Percentiles rank a stretch among this genome's conserved stretches.
phyloP scores from a whole-genome alignment of 2,113 vertebrate genomes.

The Platysternon megacephalum region DNA sequence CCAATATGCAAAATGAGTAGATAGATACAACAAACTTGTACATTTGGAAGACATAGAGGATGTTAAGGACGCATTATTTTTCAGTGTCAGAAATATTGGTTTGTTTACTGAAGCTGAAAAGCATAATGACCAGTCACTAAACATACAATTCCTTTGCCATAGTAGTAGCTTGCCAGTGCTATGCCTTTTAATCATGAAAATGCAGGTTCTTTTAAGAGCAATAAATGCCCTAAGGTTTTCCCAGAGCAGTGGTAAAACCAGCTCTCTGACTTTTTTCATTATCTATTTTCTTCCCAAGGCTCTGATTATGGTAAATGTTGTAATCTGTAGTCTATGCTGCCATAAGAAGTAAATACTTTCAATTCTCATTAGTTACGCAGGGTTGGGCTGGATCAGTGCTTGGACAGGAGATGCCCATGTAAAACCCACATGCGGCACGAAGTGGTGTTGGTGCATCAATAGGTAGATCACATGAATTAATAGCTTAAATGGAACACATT shows the following conservation, averaged over 20 bases:
- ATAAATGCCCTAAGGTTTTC: background rate
- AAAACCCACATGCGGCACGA: background rate
- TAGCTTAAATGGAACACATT: background rate
- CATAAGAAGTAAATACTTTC: background rate
- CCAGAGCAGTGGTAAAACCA: background rate
- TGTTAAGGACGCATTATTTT: slow-evolving; percentile 64
- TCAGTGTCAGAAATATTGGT: slow-evolving; percentile 70
- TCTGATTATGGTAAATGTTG: background rate
- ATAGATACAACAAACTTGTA: slow-evolving; percentile 62
- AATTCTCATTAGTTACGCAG: background rate
- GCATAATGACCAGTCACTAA: slow-evolving; percentile 54
- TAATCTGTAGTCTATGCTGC: background rate
- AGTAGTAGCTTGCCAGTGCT: background rate
- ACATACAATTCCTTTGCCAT: background rate
- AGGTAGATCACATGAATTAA: background rate
- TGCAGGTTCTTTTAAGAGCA: background rate
- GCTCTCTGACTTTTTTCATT: background rate
- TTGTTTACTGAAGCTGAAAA: slow-evolving; percentile 73
- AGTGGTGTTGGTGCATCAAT: background rate
- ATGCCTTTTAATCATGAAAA: background rate
- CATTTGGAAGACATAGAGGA: slow-evolving; percentile 23
- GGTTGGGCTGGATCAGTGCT: background rate
- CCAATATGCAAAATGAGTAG: slow-evolving; percentile 55
- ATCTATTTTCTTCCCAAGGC: fast-evolving
- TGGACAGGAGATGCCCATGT: background rate